Base-by-base conservation (phyloP, 2,888 invertebrate genomes). In the Phasia obesa region DNA sequence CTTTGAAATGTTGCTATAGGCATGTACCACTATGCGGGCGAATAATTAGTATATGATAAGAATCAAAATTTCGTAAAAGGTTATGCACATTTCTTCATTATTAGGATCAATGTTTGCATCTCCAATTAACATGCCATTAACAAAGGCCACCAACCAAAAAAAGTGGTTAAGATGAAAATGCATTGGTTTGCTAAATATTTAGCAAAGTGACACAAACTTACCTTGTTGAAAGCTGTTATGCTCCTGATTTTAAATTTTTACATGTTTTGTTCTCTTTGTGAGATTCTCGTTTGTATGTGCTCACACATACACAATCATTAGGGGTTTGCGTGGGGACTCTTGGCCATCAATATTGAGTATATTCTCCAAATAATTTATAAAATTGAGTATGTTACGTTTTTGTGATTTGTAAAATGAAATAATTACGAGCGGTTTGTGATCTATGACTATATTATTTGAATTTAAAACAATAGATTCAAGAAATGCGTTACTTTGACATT, bases 371-470 rank as follows among this genome's bases (percentile, higher is more conserved):
- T 47, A 47, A 17, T 47, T 47, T 17, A n/a, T 47, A 47, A 17
- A 47, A 17, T 17, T 47, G 17, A 47, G 4, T 47, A 17, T n/a
- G n/a, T 47, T 21, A 21, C 49, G 19, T 21, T 49, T 49, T 19
- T 49, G 19, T 19, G 42, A 42, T 42, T 42, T 42, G n/a, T 42
- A 42, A n/a, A 42, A 42, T 42, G 42, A n/a, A 42, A n/a, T n/a
- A 42, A n/a, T 42, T 42, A 4, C 15, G 42, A 42, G 42, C 15
- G n/a, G 27, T 27, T 27, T 27, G 27, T 6, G 27, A 27, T 27
- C 27, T 27, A 42, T 42, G 15, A 15, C 15, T 15, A 42, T n/a
- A 38, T 38, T 38, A 38, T 38, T 38, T 9, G 13, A 38, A 13
- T 38, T 38, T 38, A 38, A 11, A 38, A 38, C 38, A 42, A 42